phyloP scores from a whole-genome alignment of 2,113 vertebrate species.

The Odocoileus hemionus region DNA sequence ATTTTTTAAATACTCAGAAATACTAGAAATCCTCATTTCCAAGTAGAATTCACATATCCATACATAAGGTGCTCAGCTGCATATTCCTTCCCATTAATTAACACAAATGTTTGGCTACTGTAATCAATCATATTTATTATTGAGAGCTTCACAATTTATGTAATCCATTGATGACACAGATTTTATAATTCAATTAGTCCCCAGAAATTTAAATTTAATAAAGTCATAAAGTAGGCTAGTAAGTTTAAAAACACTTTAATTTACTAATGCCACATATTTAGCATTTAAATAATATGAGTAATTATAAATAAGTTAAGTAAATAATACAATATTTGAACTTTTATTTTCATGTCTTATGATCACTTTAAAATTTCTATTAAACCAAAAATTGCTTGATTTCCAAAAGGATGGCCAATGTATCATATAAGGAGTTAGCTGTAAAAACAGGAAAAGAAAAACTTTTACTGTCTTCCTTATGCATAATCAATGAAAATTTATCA shows the following conservation, averaged over 20 bases:
- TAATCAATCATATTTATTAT: conserved; percentile 22
- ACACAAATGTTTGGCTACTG: conserved; percentile 43
- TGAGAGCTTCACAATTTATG: conserved; percentile 5
- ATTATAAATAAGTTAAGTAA: background rate
- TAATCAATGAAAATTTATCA: background rate
- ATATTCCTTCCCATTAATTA: background rate
- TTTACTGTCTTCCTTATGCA: background rate
- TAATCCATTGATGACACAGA: conserved; percentile 16
- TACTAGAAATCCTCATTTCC: conserved; percentile 38
- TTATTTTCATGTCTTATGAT: background rate
- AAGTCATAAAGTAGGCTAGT: background rate
- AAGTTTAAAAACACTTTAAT: background rate
- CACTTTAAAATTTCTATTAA: background rate
- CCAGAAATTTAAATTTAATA: conserved; percentile 56
- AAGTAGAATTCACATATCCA: conserved; percentile 40
- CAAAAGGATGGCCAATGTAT: background rate
- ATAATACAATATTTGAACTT: background rate
- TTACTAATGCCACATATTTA: background rate
- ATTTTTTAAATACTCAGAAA: conserved; percentile 40
- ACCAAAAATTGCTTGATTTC: background rate
- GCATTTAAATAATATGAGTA: background rate
- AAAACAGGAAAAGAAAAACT: background rate
- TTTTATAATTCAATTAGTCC: conserved; percentile 55
- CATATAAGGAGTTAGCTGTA: background rate
- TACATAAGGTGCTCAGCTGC: conserved; percentile 35